Evolutionary conservation across 2,113 vertebrate species (phyloP).

Genomic region (Alces alces): DNA sequence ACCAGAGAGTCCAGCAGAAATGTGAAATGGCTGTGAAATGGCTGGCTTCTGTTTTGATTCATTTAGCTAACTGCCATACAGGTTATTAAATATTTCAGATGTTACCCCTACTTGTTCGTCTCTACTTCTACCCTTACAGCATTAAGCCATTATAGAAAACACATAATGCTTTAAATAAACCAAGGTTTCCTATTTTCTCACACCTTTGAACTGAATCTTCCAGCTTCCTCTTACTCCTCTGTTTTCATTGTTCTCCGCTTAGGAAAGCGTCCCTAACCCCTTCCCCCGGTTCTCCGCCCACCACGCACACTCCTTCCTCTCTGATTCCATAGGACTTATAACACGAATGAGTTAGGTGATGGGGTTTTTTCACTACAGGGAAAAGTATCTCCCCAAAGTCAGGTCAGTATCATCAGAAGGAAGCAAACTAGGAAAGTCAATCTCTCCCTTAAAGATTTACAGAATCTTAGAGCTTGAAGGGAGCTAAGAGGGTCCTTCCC

Average conservation of each 20-base stretch:
- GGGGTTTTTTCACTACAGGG: background rate
- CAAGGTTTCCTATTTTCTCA: background rate
- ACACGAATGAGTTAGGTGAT: background rate
- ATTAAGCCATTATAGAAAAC: background rate
- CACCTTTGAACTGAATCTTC: background rate
- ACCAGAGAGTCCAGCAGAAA: background rate
- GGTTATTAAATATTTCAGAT: background rate
- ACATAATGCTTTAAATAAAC: background rate
- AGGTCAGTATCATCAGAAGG: background rate
- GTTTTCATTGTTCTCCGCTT: background rate
- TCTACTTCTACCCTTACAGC: background rate
- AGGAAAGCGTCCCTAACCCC: background rate
- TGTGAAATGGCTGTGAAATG: background rate
- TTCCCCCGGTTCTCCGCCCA: background rate
- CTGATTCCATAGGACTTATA: background rate
- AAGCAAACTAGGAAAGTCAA: background rate
- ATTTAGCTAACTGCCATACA: background rate
- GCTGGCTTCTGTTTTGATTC: background rate
- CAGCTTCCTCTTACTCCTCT: background rate
- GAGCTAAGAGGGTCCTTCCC: background rate
- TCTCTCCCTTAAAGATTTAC: background rate
- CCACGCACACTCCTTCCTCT: background rate
- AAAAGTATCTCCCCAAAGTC: background rate
- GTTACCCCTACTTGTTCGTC: background rate
- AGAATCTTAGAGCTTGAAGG: background rate